These are phyloP conservation scores for Campaea margaritaria DNA, from an alignment of 2,888 invertebrate species.

Conservation along the genomic window DNA sequence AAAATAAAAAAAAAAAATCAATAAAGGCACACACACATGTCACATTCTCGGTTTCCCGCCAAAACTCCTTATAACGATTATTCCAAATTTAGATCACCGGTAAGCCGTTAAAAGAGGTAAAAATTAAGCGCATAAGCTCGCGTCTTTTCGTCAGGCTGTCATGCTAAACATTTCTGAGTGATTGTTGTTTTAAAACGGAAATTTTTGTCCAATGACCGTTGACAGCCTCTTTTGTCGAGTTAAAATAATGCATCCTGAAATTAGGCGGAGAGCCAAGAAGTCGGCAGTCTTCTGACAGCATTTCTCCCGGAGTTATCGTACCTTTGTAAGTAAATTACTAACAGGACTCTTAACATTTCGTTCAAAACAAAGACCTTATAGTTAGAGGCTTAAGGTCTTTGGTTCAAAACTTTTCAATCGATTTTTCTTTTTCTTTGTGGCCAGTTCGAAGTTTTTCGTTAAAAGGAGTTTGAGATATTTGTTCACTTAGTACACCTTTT, in stretches of 20 bases:
- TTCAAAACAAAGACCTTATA: no score
- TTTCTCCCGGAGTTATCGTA: constrained; percentile 5
- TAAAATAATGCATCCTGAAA: constrained; percentile 26
- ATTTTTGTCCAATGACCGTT: constrained; percentile 20
- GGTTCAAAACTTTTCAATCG: no score
- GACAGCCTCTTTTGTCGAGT: constrained; percentile 30
- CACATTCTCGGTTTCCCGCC: not conserved
- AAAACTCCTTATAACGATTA: not conserved
- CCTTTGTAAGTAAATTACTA: constrained; percentile 3
- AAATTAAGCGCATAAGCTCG: constrained; percentile 4
- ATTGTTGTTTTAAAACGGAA: constrained; percentile 19
- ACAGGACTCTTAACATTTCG: not conserved
- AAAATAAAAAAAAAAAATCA: not conserved
- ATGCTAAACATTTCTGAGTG: constrained; percentile 19
- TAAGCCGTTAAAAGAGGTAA: constrained; percentile 2
- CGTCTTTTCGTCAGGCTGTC: constrained; percentile 11
- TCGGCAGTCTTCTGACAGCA: constrained; percentile 1
- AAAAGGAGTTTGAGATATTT: not conserved
- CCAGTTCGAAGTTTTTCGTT: not conserved
- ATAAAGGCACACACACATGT: no score
- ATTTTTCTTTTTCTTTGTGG: no score
- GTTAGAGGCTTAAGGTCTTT: no score
- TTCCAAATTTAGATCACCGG: constrained; percentile 3
- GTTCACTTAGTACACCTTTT: no score
- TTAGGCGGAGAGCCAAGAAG: constrained; percentile 28